phyloP scores from a whole-genome alignment of 2,888 invertebrate genomes.

The Drosophila diplacantha region DNA sequence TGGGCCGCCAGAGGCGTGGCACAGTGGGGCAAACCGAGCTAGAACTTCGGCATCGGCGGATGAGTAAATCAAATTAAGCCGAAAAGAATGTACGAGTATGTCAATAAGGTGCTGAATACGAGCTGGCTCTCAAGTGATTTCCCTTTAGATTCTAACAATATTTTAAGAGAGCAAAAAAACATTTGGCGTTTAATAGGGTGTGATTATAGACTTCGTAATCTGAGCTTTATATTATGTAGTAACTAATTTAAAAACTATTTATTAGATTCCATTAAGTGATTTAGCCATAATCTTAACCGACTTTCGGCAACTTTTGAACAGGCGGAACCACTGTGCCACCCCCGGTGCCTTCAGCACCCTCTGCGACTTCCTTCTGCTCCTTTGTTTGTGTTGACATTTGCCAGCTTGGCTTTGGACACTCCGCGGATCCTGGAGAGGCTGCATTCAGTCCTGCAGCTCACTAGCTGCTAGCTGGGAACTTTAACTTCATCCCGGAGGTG shows the following conservation, averaged over 20 bases:
- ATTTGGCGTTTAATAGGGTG: too few relatives aligned
- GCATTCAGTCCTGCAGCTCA: constrained; percentile 24
- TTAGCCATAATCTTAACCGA: neutral
- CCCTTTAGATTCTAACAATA: neutral
- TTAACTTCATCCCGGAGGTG: constrained; percentile 28
- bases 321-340: constrained; percentile 24
- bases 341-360: neutral
- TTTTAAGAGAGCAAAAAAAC: too few relatives aligned
- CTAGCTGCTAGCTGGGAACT: constrained; percentile 25
- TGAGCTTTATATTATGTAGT: neutral
- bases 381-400: constrained; percentile 70
- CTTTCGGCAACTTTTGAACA: neutral
- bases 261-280: neutral
- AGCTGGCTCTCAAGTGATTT: neutral
- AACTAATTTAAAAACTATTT: neutral
- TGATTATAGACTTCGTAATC: neutral
- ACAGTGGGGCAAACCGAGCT: constrained; percentile 6
- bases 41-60: too few relatives aligned
- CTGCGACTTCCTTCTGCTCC: constrained; percentile 14
- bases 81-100: neutral
- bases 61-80: neutral
- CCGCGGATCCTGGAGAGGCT: constrained; percentile 25
- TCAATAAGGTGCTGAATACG: neutral
- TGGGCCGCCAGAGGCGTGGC: constrained; percentile 11
- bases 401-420: constrained; percentile 55